Evolutionary conservation across 2,888 invertebrate genomes (phyloP).

Genomic region (Drosophila meridiana): DNA sequence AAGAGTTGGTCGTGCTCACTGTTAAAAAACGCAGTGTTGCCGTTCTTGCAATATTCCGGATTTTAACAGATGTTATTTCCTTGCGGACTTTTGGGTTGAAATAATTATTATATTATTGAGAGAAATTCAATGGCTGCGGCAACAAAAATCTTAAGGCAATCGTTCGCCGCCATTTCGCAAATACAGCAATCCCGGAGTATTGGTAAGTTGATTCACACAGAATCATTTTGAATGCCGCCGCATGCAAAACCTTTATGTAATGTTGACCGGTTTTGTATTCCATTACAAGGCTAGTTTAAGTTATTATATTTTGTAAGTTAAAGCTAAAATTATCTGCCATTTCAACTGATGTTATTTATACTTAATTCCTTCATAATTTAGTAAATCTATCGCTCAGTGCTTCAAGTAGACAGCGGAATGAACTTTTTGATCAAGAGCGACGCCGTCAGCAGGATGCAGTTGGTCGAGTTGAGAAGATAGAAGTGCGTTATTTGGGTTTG

Average conservation of each 20-base stretch:
- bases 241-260: constrained; percentile 57
- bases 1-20: not conserved
- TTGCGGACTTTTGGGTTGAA: constrained; percentile 9
- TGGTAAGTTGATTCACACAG: constrained; percentile 29
- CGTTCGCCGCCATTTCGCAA: constrained; percentile 46
- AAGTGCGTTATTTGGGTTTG: constrained; percentile 91
- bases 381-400: constrained; percentile 34
- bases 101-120: constrained; percentile 12
- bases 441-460: constrained; percentile 90
- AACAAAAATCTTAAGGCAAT: constrained; percentile 56
- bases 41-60: not conserved
- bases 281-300: not conserved
- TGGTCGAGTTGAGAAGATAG: constrained; percentile 96
- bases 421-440: constrained; percentile 92
- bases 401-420: constrained; percentile 87
- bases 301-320: not conserved
- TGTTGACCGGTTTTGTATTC: constrained; percentile 19
- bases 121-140: constrained; percentile 59
- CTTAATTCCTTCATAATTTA: constrained; percentile 1
- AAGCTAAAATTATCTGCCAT: not conserved
- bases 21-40: not conserved
- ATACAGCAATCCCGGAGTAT: constrained; percentile 57
- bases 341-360: not conserved
- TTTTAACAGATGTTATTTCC: constrained; percentile 34
- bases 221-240: not conserved